Conservation (phyloP, 1,140 invertebrate species). For the Mercenaria mercenaria region DNA sequence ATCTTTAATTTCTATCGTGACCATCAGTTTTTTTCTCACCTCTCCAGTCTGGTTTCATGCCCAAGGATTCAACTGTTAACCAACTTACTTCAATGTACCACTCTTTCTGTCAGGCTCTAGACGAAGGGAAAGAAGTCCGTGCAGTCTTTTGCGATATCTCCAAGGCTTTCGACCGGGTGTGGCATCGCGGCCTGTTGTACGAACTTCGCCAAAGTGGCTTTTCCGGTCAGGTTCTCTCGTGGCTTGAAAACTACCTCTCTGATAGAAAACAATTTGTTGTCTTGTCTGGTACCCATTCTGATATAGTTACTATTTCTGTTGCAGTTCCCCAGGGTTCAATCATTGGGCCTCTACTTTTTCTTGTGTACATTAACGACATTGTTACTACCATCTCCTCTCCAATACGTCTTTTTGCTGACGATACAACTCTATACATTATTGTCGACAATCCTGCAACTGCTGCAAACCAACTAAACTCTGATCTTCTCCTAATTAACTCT, state of each 20-base stretch:
- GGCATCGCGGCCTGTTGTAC: not conserved
- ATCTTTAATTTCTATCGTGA: not conserved
- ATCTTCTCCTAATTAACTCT: not conserved
- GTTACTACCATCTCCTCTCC: not conserved
- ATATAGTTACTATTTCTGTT: not conserved
- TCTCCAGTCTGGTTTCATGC: not conserved
- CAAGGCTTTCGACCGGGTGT: constrained; percentile 23
- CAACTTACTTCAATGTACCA: not conserved
- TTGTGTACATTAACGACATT: constrained; percentile 59
- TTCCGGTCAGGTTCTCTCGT: not conserved
- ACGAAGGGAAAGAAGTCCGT: not conserved
- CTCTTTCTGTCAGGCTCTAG: not conserved
- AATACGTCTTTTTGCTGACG: constrained; percentile 52
- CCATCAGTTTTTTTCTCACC: not conserved
- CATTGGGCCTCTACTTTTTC: constrained; percentile 55
- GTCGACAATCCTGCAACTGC: not conserved
- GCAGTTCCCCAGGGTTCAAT: constrained; percentile 55
- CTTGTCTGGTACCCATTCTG: not conserved
- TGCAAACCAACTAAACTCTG: constrained; percentile 8
- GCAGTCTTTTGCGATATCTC: not conserved
- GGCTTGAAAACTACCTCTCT: not conserved
- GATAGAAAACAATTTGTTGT: not conserved
- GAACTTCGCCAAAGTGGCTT: constrained; percentile 2
- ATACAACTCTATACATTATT: constrained; percentile 24
- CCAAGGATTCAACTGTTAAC: constrained; percentile 24